Evolutionary conservation across 2,888 invertebrate genomes (phyloP), one percentile per base, ranked within the genome.

Genomic region (Hecatera dysodea): DNA sequence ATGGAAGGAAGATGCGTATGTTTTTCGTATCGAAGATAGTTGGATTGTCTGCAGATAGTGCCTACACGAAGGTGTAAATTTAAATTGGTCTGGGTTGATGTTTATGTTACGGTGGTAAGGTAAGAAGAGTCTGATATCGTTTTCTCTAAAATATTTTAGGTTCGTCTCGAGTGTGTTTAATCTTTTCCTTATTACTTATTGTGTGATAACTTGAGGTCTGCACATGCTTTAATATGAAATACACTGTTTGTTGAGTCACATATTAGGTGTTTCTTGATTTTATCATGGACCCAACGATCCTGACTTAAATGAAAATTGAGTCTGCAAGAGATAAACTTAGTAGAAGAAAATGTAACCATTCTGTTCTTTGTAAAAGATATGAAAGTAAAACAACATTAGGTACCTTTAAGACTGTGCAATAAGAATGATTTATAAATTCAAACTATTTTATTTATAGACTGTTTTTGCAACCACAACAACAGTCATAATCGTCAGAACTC

Each of bases 1-100:
- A 85, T 84, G 74, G 65, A 39, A 57, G 63, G 62, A 77, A 80
- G 75, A 83, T 83, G 82, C 77, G 78, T 85, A 79, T 85, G 78
- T 84, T 84, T 85, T 80, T 80, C 75, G 68, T 83, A 75, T 84
- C 80, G 62, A 61, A 77, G 82, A 84, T 81, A 83, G 83, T 83
- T 75, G 78, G 70, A 82, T 80, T 73, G 78, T 80, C 75, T 77
- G 71, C 62, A 75, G 76, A 82, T 80, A 85, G 72, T 74, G 72
- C 69, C 72, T 80, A 83, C 75, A 82, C 67, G 72, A 61, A 76
- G 74, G 73, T 78, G 76, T 85, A 82, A 82, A 83, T 83, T 83
- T 65, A 77, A 75, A 84, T 79, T 75, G 74, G 71, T 83, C 70
- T 67, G 71, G 75, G 60, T 80, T 67, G 63, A 71, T 73, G 68